phyloP scores from a whole-genome alignment of 2,888 invertebrate species.

The Spialia ferax region DNA sequence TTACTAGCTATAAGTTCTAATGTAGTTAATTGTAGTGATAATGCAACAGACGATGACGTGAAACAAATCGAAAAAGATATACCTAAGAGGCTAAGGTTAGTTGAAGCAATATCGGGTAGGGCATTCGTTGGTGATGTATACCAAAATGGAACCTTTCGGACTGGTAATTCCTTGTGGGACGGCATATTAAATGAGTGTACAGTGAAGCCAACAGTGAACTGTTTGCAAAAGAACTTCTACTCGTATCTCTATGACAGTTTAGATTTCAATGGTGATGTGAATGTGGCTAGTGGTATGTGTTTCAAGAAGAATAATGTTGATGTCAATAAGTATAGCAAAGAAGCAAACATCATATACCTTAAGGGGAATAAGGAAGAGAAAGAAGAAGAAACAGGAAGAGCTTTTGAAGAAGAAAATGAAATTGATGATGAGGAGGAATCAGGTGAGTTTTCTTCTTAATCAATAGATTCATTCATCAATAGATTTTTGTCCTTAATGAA shows the following conservation, averaged over 20 bases:
- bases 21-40: slow-evolving; percentile 56
- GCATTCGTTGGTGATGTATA: slow-evolving; percentile 72
- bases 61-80: slow-evolving; percentile 57
- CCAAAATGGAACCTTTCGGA: slow-evolving; percentile 79
- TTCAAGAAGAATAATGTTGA: slow-evolving; percentile 89
- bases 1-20: slow-evolving; percentile 60
- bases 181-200: slow-evolving; percentile 91
- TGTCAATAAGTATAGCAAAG: slow-evolving; percentile 83
- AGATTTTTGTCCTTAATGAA: too few species aligned
- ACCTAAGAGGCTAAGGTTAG: slow-evolving; percentile 64
- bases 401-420: slow-evolving; percentile 72
- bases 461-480: too few species aligned
- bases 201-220: slow-evolving; percentile 88
- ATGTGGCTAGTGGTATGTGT: slow-evolving; percentile 88
- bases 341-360: slow-evolving; percentile 82
- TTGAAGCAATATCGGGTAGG: slow-evolving; percentile 70
- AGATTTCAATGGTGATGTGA: slow-evolving; percentile 88
- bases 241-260: slow-evolving; percentile 90
- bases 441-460: slow-evolving; percentile 58
- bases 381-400: slow-evolving; percentile 55
- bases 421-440: slow-evolving; percentile 71
- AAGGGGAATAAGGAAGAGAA: slow-evolving; percentile 66
- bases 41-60: slow-evolving; percentile 56
- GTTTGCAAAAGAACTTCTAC: slow-evolving; percentile 92
- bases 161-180: slow-evolving; percentile 91